These are phyloP conservation scores for Xylocopa sonorina DNA, from an alignment of 1,140 invertebrate species.

Conservation along the genomic window DNA sequence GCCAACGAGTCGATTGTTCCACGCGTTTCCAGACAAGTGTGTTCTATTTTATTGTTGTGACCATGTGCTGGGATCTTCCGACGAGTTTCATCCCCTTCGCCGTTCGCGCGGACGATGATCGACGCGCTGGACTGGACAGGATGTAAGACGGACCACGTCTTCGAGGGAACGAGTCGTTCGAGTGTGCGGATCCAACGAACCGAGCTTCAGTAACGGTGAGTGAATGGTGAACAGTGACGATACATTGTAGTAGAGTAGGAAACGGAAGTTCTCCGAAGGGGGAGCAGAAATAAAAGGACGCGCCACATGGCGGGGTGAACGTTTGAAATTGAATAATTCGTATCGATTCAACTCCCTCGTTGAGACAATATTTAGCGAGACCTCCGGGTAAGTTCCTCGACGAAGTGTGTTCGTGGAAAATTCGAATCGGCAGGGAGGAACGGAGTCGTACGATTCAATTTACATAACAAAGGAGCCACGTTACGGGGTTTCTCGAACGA, in stretches of 20 bases:
- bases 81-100: neutral
- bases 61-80: neutral
- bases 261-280: neutral
- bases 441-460: conserved; percentile 36
- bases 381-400: neutral
- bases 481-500: conserved; percentile 25
- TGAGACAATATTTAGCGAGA: conserved; percentile 29
- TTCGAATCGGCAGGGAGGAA: neutral
- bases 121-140: no score
- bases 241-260: neutral
- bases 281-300: neutral
- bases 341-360: neutral
- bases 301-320: neutral
- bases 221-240: neutral
- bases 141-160: neutral
- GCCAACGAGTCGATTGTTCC: neutral
- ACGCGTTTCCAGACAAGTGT: neutral
- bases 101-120: neutral
- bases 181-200: no score
- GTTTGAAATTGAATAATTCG: neutral
- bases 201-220: neutral
- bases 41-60: neutral
- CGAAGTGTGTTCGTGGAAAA: neutral
- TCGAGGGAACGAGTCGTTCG: neutral
- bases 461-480: conserved; percentile 23